Conservation (phyloP, 2,888 invertebrate species). For the Coremacera marginata region DNA sequence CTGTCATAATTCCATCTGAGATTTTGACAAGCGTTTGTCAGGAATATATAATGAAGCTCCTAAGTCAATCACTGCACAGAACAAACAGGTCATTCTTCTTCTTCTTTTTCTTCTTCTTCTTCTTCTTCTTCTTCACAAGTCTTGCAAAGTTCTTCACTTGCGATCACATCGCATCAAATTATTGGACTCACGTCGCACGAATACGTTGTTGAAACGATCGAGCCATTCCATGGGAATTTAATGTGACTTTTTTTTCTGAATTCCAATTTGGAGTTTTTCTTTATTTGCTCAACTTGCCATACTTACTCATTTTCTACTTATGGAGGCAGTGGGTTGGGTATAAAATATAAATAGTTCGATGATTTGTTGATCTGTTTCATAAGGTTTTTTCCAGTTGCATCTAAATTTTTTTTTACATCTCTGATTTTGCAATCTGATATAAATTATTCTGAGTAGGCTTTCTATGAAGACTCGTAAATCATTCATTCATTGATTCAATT, state of each 20-base stretch:
- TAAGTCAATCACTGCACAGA: background rate
- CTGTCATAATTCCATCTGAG: slow-evolving; percentile 54
- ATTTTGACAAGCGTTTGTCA: slow-evolving; percentile 50
- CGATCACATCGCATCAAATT: slow-evolving; percentile 9
- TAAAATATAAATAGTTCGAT: slow-evolving; percentile 17
- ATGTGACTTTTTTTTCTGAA: slow-evolving; percentile 52
- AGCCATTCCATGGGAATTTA: slow-evolving; percentile 53
- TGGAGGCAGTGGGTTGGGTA: slow-evolving; percentile 26
- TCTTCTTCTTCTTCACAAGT: background rate
- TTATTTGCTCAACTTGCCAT: slow-evolving; percentile 25
- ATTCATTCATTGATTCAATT: slow-evolving; percentile 53
- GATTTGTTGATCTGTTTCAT: slow-evolving; percentile 26
- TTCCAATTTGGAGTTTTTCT: slow-evolving; percentile 45
- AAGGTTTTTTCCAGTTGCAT: slow-evolving; percentile 28
- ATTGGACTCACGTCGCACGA: slow-evolving; percentile 12
- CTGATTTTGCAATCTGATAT: slow-evolving; percentile 34
- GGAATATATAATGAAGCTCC: slow-evolving; percentile 9
- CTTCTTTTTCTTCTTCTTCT: no score
- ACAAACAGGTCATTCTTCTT: background rate
- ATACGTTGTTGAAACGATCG: slow-evolving; percentile 21
- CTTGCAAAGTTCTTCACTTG: background rate
- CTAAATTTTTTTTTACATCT: background rate
- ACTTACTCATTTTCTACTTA: slow-evolving; percentile 13
- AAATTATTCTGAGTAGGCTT: slow-evolving; percentile 51
- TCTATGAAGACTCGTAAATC: slow-evolving; percentile 52